A percentile compares a stretch with the other conserved stretches of the same genome.
Conservation (phyloP, 2,888 invertebrate genomes). For the Teleiodes luculella region DNA sequence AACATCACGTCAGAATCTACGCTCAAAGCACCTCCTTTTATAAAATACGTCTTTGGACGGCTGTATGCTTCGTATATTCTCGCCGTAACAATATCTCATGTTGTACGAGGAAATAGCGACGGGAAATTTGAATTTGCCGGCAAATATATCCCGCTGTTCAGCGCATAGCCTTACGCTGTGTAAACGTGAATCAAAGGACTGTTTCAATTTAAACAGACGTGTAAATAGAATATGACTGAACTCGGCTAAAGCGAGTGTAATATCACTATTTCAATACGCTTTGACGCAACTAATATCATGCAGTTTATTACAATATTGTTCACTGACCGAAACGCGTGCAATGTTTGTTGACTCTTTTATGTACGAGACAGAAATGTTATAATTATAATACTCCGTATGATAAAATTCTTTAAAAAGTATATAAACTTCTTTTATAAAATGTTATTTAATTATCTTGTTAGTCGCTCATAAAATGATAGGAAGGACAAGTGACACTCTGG, state of each 20-base stretch:
- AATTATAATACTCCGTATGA: no score
- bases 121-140: slow-evolving; percentile 3
- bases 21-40: background rate
- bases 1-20: no score
- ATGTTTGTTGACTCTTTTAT: no score
- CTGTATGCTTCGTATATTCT: background rate
- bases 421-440: no score
- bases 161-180: background rate
- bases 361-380: no score
- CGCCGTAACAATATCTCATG: slow-evolving; percentile 3
- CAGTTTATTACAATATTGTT: no score
- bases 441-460: no score
- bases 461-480: no score
- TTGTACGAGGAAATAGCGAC: background rate
- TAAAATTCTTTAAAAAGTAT: no score
- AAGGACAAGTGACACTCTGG: no score
- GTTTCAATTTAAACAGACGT: background rate
- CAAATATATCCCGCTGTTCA: background rate
- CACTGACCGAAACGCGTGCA: no score
- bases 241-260: background rate
- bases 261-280: background rate
- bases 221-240: background rate
- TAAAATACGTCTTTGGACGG: background rate
- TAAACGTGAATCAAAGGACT: background rate
- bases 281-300: background rate